Percentiles rank a stretch among this genome's conserved stretches.
These are phyloP conservation scores for Pogonus chalceus DNA, from an alignment of 1,140 invertebrate species.

Conservation along the genomic window DNA sequence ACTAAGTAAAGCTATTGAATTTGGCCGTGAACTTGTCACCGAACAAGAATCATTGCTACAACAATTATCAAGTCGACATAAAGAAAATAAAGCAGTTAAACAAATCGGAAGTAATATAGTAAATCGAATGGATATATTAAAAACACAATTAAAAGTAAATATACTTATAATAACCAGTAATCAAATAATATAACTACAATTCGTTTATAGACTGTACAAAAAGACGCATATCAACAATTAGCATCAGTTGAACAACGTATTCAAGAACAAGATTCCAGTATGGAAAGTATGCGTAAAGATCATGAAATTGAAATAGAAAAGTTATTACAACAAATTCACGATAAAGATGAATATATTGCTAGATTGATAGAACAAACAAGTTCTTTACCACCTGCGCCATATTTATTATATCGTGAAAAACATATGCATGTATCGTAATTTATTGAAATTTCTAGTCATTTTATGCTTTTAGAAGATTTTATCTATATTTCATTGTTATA, in stretches of 20 bases:
- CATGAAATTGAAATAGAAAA: slow-evolving; percentile 40
- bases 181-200: slow-evolving; percentile 12
- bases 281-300: slow-evolving; percentile 39
- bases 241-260: slow-evolving; percentile 41
- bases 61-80: slow-evolving; percentile 38
- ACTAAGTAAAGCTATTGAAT: slow-evolving; percentile 43
- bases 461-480: neutral
- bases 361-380: slow-evolving; percentile 23
- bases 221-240: slow-evolving; percentile 42
- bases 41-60: slow-evolving; percentile 42
- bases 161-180: neutral
- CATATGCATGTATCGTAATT: slow-evolving; percentile 20
- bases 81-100: slow-evolving; percentile 42
- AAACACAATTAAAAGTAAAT: slow-evolving; percentile 41
- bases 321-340: slow-evolving; percentile 37
- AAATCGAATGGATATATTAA: slow-evolving; percentile 40
- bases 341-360: slow-evolving; percentile 39
- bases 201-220: slow-evolving; percentile 39
- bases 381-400: slow-evolving; percentile 20
- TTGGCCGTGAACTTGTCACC: slow-evolving; percentile 42
- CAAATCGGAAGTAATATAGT: slow-evolving; percentile 40
- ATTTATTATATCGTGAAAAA: slow-evolving; percentile 29
- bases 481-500: too few species aligned
- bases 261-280: slow-evolving; percentile 38
- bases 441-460: neutral